Evolutionary conservation across 1,140 invertebrate species (phyloP).

Genomic region (Heliconius congener): DNA sequence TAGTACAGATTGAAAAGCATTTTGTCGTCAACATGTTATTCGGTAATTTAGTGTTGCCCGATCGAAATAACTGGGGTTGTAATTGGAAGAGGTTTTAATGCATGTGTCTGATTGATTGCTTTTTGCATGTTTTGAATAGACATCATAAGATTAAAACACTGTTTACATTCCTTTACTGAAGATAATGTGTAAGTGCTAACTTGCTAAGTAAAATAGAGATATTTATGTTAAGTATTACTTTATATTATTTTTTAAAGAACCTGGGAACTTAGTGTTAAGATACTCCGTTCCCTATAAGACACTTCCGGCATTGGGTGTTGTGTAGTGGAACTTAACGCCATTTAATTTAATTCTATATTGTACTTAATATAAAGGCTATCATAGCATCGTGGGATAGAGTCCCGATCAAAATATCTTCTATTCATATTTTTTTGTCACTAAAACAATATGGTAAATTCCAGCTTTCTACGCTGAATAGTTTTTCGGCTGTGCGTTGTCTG

Average conservation of each 20-base stretch:
- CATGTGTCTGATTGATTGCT: conserved; percentile 76
- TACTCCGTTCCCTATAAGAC: too few species aligned
- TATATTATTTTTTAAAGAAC: too few species aligned
- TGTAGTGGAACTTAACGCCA: too few species aligned
- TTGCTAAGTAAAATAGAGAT: neutral
- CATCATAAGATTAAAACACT: conserved; percentile 27
- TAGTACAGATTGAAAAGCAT: conserved; percentile 76
- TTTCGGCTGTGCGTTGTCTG: too few species aligned
- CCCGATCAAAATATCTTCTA: too few species aligned
- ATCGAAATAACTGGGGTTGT: conserved; percentile 69
- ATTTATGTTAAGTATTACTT: too few species aligned
- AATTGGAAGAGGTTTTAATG: conserved; percentile 70
- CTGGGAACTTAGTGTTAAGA: too few species aligned
- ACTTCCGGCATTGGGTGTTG: too few species aligned
- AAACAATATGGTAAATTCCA: too few species aligned
- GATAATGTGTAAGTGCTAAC: neutral
- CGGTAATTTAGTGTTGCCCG: conserved; percentile 75
- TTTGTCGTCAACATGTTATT: conserved; percentile 78
- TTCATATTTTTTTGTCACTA: too few species aligned
- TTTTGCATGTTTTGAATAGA: conserved; percentile 54
- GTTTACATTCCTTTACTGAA: neutral
- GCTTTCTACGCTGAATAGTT: too few species aligned
- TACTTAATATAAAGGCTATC: neutral
- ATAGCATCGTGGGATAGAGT: neutral
- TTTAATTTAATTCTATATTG: too few species aligned